These are phyloP conservation scores for Hydriomena furcata DNA, from an alignment of 2,888 invertebrate genomes.

Conservation along the genomic window DNA sequence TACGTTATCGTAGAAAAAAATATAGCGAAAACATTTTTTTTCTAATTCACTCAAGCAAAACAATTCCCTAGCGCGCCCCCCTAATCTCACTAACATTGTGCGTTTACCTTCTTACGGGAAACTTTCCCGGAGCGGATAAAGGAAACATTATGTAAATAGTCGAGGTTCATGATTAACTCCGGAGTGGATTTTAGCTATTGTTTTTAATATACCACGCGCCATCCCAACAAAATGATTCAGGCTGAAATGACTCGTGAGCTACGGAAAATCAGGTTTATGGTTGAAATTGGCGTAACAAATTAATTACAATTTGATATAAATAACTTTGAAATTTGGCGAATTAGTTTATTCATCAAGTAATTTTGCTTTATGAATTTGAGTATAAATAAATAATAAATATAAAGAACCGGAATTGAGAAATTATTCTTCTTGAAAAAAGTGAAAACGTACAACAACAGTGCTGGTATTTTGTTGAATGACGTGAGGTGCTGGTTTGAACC, in stretches of 20 bases:
- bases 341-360: no score
- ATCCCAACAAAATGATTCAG: not conserved
- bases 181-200: slow-evolving; percentile 45
- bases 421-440: no score
- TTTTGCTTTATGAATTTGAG: no score
- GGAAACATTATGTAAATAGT: slow-evolving; percentile 77
- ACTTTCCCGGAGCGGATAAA: slow-evolving; percentile 63
- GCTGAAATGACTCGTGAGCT: not conserved
- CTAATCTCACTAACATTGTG: slow-evolving; percentile 29
- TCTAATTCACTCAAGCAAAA: slow-evolving; percentile 24
- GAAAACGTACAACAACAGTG: no score
- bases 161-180: slow-evolving; percentile 73
- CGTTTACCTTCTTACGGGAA: slow-evolving; percentile 36
- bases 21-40: slow-evolving; percentile 20
- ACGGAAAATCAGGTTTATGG: not conserved
- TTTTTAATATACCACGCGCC: slow-evolving; percentile 25
- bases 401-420: no score
- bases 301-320: no score
- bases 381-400: no score
- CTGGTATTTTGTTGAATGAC: no score
- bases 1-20: not conserved
- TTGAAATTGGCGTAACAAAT: no score
- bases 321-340: no score
- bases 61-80: slow-evolving; percentile 22
- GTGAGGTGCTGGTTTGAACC: no score